A percentile compares a stretch with the other conserved stretches of the same genome.
Evolutionary conservation across 2,888 invertebrate genomes (phyloP).

Genomic region (Cerastoderma edule): DNA sequence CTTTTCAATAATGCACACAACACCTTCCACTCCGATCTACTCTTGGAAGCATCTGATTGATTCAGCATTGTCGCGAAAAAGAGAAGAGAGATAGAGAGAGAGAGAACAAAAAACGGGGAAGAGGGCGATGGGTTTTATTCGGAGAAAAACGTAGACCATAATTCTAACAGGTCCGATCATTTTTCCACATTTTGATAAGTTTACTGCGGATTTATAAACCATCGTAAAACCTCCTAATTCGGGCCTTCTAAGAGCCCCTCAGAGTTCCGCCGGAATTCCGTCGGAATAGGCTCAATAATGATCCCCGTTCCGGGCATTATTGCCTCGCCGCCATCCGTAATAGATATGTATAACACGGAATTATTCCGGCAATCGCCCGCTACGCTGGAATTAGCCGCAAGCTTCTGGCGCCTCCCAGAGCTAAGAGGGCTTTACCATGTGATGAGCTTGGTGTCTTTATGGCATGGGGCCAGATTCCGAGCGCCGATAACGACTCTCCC

Average conservation of each 20-base stretch:
- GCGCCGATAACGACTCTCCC: too few relatives aligned
- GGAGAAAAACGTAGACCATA: constrained; percentile 48
- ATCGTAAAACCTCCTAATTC: constrained; percentile 54
- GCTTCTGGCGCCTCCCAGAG: constrained; percentile 52
- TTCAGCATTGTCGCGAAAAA: too few relatives aligned
- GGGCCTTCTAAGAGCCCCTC: constrained; percentile 48
- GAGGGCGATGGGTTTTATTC: too few relatives aligned
- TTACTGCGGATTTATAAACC: constrained; percentile 59
- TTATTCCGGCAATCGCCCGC: constrained; percentile 56
- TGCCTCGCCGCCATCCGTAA: constrained; percentile 27
- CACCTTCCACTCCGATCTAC: too few relatives aligned
- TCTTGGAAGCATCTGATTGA: too few relatives aligned
- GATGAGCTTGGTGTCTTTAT: constrained; percentile 32
- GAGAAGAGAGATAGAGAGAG: too few relatives aligned
- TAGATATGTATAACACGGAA: constrained; percentile 64
- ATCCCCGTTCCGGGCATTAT: constrained; percentile 3
- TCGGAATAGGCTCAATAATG: constrained; percentile 45
- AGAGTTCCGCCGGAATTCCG: constrained; percentile 56
- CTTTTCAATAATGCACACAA: too few relatives aligned
- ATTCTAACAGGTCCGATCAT: constrained; percentile 55
- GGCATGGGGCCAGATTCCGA: too few relatives aligned
- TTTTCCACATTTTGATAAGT: constrained; percentile 63
- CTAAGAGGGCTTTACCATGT: constrained; percentile 38
- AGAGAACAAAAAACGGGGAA: too few relatives aligned
- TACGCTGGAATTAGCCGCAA: constrained; percentile 52